Base-by-base conservation (phyloP, 2,113 vertebrate genomes). In the Excalfactoria chinensis region DNA sequence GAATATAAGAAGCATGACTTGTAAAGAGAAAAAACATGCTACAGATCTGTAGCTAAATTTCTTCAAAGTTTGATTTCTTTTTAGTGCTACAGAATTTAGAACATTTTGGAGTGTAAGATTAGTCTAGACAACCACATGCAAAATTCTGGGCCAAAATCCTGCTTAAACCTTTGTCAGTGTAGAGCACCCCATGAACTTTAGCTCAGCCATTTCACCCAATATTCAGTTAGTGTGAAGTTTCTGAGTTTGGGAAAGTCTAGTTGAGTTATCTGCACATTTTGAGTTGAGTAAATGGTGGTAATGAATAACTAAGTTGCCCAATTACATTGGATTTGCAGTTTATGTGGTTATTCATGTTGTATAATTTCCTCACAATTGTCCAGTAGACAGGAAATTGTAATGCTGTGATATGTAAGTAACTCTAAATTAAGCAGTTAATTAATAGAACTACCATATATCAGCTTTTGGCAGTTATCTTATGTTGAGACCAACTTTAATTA, bases 401-500 rank as follows among this genome's bases (percentile, higher is more conserved):
- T 34, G 19, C 3, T 63, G 16, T 44, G 51, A 63, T 72, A 84
- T 18, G 9, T 40, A 46, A 88, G 34, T 62, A 82, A 86, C 3
- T 71, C 46, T 53, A 80, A 89, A 49, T 71, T 84, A 93, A 93
- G 60, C 89, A 95, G 74, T 94, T 66, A 96, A 49, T 95, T 96
- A 95, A 89, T 43, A 82, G 6, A 28, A 88, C 82, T 95, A 56
- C 26, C 73, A 25, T 22, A 64, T 89, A 59, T 28, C 77, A 92
- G 25, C 1, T 63, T 95, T 79, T 37, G 32, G 48, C 68, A 58
- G 35, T 40, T 93, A 19, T 87, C 70, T 88, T 79, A 43, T 53
- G 37, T 71, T 60, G 41, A 94, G 72, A 69, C 28, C 21, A 87
- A 91, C 58, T 86, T 94, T 91, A 96, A 85, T 97, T 97, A 96